phyloP scores from a whole-genome alignment of 2,113 vertebrate genomes.

The Pelmatolapia mariae region DNA sequence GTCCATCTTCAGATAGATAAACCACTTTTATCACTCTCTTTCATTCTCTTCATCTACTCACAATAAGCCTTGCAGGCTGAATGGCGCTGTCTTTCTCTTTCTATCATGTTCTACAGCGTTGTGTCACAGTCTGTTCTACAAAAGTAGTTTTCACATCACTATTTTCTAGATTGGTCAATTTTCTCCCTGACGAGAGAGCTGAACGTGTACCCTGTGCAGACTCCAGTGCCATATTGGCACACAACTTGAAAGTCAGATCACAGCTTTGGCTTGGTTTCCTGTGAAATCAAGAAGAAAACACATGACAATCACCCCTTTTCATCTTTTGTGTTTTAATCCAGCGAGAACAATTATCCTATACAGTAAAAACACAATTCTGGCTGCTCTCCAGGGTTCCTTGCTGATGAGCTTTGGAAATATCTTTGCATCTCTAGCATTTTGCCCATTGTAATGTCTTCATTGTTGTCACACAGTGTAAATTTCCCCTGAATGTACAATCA shows the following conservation, averaged over 20 bases:
- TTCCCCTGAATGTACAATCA: conserved; percentile 43
- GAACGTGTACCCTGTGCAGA: neutral
- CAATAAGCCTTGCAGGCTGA: conserved; percentile 19
- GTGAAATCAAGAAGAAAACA: neutral
- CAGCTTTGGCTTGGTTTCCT: neutral
- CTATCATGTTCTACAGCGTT: neutral
- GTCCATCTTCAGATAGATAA: conserved; percentile 4
- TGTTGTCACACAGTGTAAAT: conserved; percentile 36
- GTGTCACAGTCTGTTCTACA: conserved; percentile 23
- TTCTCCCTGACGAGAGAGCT: conserved; percentile 6
- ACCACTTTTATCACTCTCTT: conserved; percentile 11
- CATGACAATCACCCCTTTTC: neutral
- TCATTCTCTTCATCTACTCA: conserved; percentile 7
- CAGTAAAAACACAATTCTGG: neutral
- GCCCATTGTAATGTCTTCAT: conserved; percentile 15
- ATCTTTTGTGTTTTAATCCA: neutral
- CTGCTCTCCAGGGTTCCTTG: neutral
- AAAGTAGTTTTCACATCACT: conserved; percentile 34
- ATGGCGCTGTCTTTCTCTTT: conserved; percentile 19
- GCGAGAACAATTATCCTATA: neutral
- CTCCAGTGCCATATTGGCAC: neutral
- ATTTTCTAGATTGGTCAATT: conserved; percentile 42
- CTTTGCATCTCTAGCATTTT: conserved; percentile 10
- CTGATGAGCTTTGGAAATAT: conserved; percentile 22
- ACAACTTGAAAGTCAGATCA: neutral